Evolutionary conservation across 1,140 invertebrate species (phyloP), one percentile per base, ranked within the genome.

Genomic region (Laodelphax striatellus): DNA sequence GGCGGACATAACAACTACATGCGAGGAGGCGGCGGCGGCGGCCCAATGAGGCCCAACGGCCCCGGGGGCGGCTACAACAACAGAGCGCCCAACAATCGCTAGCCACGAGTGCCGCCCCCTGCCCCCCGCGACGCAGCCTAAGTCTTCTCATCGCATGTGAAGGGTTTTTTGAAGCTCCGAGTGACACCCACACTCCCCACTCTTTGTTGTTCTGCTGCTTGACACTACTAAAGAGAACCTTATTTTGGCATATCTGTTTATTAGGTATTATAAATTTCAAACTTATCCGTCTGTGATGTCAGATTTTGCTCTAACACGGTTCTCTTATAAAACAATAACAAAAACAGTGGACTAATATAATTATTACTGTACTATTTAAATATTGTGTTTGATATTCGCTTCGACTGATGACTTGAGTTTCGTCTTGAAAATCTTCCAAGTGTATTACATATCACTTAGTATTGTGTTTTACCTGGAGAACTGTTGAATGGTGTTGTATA

Each of bases 291-390:
- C 46, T 50, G 46, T 50, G 46, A 50, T 50, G 16, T 50, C 46
- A 50, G 46, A 50, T 50, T 50, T 50, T 50, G 46, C 46, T 50
- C 16, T 17, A 50, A 50, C 34, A 38, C 46, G 46, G 46, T 50
- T 50, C 46, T 50, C 46, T 50, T 50, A 50, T 17, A 50, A 19
- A 38, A 38, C 34, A 38, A 31, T 9, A 31, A 38, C 34, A 38
- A 8, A 11, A 38, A 38, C 34, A 38, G 34, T 38, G 34, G 34
- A 38, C 34, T 38, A 38, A 11, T 38, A 38, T 38, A 5, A 38
- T 31, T 31, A 31, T 5, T 31, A n/a, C n/a, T n/a, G n/a, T n/a
- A n/a, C n/a, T n/a, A n/a, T n/a, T n/a, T n/a, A n/a, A n/a, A 9
- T 31, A 31, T 31, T 31, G 28, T 31, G 28, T 31, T 31, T 31